Evolutionary conservation across 2,113 vertebrate species (phyloP), one percentile per base, ranked within the genome.

Genomic region (Anas platyrhynchos): DNA sequence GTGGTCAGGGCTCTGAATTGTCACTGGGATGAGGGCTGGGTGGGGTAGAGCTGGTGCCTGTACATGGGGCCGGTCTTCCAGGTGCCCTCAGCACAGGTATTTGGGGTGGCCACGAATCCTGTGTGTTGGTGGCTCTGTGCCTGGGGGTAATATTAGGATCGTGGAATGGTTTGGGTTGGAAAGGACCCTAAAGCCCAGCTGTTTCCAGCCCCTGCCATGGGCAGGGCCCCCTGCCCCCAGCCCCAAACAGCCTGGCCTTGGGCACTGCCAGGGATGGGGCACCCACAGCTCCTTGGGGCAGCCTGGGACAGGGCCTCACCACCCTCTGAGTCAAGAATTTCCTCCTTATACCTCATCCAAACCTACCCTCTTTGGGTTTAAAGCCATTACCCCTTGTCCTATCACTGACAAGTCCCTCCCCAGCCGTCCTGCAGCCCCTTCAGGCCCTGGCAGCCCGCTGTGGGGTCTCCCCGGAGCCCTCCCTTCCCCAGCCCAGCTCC

Each of bases 21-120:
- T 20, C 4, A 10, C 13, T 6, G 32, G 43, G 69, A 6, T 26
- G 2, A 21, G 9, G 25, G 5, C 0, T 43, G 73, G 34, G 0
- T 4, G 23, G 6, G 50, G 34, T 32, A 56, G 44, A 8, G 6
- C 0, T 1, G 5, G 16, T 2, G 23, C 4, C 17, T n/a, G 43
- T 29, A 17, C 11, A 12, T 11, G 36, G 26, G 29, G 15, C 9
- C 3, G 26, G 7, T 16, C 10, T 22, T 4, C n/a, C 6, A 13
- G 58, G 15, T 61, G 13, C 21, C 3, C 12, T 31, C 17, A 1
- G 2, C 7, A 9, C 23, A 41, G 36, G 3, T 1, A 52, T 1
- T 31, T 10, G 2, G 56, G 41, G 0, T 5, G 8, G 2, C 2
- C 11, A 2, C 0, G 1, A 55, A 36, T 11, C 1, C 44, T 11